These are phyloP conservation scores for Drosophila pseudoobscura DNA, from an alignment of 1,140 invertebrate genomes.

Conservation along the genomic window DNA sequence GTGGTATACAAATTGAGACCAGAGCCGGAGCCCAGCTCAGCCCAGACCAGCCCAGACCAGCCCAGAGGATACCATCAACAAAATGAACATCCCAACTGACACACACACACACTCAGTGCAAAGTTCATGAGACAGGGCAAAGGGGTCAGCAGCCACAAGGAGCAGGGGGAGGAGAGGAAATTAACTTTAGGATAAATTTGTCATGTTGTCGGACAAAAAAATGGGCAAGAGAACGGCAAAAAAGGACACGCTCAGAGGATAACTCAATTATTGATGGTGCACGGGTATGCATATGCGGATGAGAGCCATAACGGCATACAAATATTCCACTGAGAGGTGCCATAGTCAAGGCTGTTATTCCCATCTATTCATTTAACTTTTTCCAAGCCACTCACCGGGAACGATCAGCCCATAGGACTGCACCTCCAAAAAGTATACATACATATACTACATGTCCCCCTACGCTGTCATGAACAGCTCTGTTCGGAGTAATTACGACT, in stretches of 20 bases:
- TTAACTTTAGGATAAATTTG: slow-evolving; percentile 60
- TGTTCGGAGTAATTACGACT: too few relatives aligned
- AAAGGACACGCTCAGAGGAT: slow-evolving; percentile 18
- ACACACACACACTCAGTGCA: slow-evolving; percentile 25
- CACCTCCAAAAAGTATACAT: too few relatives aligned
- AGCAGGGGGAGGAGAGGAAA: slow-evolving; percentile 22
- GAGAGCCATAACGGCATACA: slow-evolving; percentile 21
- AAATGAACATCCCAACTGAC: slow-evolving; percentile 45
- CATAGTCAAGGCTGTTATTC: not conserved
- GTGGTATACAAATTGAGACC: slow-evolving; percentile 37
- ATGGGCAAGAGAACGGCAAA: not conserved
- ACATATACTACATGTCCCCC: too few relatives aligned
- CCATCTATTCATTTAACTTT: too few relatives aligned
- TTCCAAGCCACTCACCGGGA: too few relatives aligned
- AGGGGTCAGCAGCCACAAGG: slow-evolving; percentile 40
- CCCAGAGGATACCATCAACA: slow-evolving; percentile 25
- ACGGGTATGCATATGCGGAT: slow-evolving; percentile 26
- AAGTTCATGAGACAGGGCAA: slow-evolving; percentile 51
- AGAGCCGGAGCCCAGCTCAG: slow-evolving; percentile 6
- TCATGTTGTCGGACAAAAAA: slow-evolving; percentile 43
- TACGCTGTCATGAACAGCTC: too few relatives aligned
- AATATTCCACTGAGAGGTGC: slow-evolving; percentile 22
- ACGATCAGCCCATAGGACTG: too few relatives aligned
- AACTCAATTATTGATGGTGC: slow-evolving; percentile 48
- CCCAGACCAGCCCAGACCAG: slow-evolving; percentile 7